Base-by-base conservation (phyloP, 1,140 invertebrate genomes). In the Panagrolaimus sp. region DNA sequence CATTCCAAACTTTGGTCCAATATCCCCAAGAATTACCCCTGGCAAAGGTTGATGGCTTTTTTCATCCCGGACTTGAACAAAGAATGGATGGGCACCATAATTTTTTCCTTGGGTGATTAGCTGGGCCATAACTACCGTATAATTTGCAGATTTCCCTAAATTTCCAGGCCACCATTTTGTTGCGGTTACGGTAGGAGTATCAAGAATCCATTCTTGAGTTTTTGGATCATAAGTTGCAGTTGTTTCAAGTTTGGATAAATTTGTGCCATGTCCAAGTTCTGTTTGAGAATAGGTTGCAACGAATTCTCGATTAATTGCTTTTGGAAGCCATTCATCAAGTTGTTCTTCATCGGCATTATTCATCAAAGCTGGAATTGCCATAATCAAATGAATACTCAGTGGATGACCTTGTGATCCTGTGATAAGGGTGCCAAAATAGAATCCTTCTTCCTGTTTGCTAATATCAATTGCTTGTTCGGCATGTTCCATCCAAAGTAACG, bases 1-100 rank as follows among this genome's bases (percentile, higher is more conserved):
- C 88, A 92, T 91, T 63, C 92, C 92, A 65, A 95, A 86, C 83
- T 95, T 95, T 38, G 90, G 89, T 1, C 93, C 93, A 77, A 95
- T 95, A 85, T 96, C 93, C 21, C 93, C 93, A 69, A 96, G 89
- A 80, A 90, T 90, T 63, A 96, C 90, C 10, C 89, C 93, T 67
- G 88, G 88, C 71, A 96, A 78, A 0, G 93, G 91, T 83, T 89
- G 85, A 80, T 95, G 92, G 0, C 90, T 92, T 46, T 93, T 88
- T 76, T 91, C 88, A 77, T 92, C 89, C 71, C 94, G 86, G 6
- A 96, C 84, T 83, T 93, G 92, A 5, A 96, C 92, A 74, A 96
- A 88, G 83, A 96, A 96, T 0, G 91, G 89, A 84, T 96, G 93
- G 70, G 94, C 89, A 21, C 94, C 93, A 83, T 90, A 88, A 81